Conservation (phyloP, 2,113 vertebrate species). For the Ibidorhyncha struthersii region DNA sequence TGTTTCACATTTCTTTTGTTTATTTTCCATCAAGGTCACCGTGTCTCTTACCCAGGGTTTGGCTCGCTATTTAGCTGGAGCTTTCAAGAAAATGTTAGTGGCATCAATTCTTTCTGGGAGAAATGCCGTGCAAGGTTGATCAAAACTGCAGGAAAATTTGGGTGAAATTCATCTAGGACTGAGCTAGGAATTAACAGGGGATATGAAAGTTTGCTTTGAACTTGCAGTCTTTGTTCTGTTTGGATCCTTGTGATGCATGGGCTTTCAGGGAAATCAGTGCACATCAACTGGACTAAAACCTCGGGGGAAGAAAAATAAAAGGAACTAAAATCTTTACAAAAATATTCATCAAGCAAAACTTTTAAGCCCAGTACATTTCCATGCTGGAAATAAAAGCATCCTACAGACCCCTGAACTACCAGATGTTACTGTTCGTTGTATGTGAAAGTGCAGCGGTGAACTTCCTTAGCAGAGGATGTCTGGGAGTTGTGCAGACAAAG, state of each 20-base stretch:
- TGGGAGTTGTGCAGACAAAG: background rate
- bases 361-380: background rate
- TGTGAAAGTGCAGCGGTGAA: background rate
- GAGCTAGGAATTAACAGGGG: background rate
- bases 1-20: background rate
- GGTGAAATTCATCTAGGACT: background rate
- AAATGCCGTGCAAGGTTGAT: background rate
- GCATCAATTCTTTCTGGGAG: background rate
- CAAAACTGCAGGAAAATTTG: background rate
- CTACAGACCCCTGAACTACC: background rate
- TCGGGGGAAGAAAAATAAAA: background rate
- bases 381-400: background rate
- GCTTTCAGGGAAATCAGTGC: background rate
- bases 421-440: background rate
- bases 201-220: background rate
- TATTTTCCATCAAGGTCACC: background rate
- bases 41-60: background rate
- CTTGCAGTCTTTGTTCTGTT: background rate
- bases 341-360: background rate
- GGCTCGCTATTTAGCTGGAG: background rate
- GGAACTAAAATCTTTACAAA: background rate
- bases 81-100: background rate
- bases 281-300: background rate
- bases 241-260: background rate
- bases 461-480: background rate